These are phyloP conservation scores for Steromphala cineraria DNA, from an alignment of 2,888 invertebrate species.

Conservation along the genomic window DNA sequence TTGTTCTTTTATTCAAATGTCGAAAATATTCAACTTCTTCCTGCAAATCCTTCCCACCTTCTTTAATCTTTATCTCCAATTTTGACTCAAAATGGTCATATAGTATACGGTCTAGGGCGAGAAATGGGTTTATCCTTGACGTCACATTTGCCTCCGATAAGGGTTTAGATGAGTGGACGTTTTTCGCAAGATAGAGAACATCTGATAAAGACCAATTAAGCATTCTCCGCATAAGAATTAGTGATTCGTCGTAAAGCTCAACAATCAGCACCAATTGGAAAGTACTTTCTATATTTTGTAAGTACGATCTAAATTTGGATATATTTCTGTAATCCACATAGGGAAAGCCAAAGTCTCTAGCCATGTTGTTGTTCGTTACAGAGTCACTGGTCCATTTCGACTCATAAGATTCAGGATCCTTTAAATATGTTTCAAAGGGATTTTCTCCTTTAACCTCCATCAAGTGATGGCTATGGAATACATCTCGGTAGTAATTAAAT, in stretches of 20 bases:
- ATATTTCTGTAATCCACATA: constrained; percentile 9
- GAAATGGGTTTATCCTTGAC: neutral
- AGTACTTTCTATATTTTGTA: neutral
- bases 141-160: neutral
- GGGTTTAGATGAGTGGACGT: neutral
- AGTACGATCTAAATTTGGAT: neutral
- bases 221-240: neutral
- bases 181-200: neutral
- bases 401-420: constrained; percentile 43
- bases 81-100: neutral
- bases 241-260: neutral
- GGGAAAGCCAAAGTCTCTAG: constrained; percentile 50
- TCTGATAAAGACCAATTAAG: neutral
- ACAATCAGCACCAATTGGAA: neutral
- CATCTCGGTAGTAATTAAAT: constrained; percentile 39
- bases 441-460: constrained; percentile 19
- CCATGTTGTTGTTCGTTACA: constrained; percentile 51
- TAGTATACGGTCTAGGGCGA: neutral
- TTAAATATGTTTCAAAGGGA: constrained; percentile 42
- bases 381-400: constrained; percentile 27
- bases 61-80: neutral
- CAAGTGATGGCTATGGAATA: neutral
- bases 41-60: neutral
- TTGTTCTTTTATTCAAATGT: neutral
- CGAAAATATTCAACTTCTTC: constrained; percentile 17